A percentile compares a stretch with the other conserved stretches of the same genome.
phyloP scores from a whole-genome alignment of 1,140 invertebrate species.

The Ostrea edulis region DNA sequence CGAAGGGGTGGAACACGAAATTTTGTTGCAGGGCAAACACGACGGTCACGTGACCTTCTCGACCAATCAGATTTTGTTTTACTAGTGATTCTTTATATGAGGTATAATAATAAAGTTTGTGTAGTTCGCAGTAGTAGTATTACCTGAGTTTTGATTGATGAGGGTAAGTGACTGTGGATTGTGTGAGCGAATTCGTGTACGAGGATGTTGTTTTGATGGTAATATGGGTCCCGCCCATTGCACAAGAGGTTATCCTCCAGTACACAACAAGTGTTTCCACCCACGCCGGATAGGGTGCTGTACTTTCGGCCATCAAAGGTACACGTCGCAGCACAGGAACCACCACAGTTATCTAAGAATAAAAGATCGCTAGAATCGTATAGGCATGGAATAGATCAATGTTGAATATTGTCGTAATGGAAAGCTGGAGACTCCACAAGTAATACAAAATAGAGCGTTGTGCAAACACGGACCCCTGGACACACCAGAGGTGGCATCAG shows the following conservation, averaged over 20 bases:
- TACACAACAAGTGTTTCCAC: slow-evolving; percentile 56
- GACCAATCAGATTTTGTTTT: no score
- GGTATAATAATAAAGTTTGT: no score
- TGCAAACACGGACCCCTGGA: no score
- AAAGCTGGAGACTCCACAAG: no score
- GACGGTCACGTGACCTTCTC: no score
- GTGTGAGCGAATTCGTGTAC: slow-evolving; percentile 73
- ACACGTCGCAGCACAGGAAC: slow-evolving; percentile 63
- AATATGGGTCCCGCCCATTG: slow-evolving; percentile 68
- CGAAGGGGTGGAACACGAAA: no score
- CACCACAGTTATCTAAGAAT: slow-evolving; percentile 60
- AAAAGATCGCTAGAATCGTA: not conserved
- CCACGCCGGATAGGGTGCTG: slow-evolving; percentile 61
- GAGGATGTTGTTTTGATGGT: slow-evolving; percentile 64
- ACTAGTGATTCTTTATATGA: no score
- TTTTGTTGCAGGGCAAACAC: no score
- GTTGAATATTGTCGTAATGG: no score
- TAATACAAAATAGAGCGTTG: no score
- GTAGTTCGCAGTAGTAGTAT: not conserved
- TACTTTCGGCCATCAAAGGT: slow-evolving; percentile 72
- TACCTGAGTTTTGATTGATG: slow-evolving; percentile 55
- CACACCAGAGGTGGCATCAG: no score
- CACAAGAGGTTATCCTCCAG: slow-evolving; percentile 71
- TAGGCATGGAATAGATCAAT: no score
- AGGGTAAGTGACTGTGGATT: slow-evolving; percentile 59